These are phyloP conservation scores for Palythoa heliodiscus DNA, from an alignment of 92 coral and sea anemone species.

Conservation along the genomic window DNA sequence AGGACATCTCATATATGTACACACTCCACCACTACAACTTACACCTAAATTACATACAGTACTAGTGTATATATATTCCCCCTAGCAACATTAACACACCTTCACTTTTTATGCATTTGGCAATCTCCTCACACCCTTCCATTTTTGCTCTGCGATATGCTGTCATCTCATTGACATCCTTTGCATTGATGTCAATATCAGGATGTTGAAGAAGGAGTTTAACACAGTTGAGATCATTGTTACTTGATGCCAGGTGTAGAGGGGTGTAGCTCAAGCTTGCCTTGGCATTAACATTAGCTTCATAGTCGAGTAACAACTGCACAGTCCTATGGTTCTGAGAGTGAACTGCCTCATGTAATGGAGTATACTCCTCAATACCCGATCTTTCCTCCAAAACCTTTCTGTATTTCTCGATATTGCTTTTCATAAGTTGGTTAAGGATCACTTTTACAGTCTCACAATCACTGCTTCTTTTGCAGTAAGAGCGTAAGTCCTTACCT, in stretches of 20 bases:
- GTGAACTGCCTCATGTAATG: slow-evolving; percentile 26
- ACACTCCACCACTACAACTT: too few relatives aligned
- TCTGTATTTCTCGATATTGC: background rate
- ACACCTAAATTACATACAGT: background rate
- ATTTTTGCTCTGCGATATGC: slow-evolving; percentile 22
- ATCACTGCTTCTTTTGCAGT: background rate
- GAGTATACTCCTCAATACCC: slow-evolving; percentile 7
- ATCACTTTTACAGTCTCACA: background rate
- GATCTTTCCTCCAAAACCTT: slow-evolving; percentile 1
- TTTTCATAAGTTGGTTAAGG: background rate
- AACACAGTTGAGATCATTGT: slow-evolving; percentile 3
- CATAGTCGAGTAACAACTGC: background rate
- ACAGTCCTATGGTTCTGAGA: background rate
- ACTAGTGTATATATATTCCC: background rate
- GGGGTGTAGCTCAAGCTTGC: slow-evolving; percentile 19
- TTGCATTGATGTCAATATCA: slow-evolving; percentile 18
- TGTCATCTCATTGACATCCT: slow-evolving; percentile 20
- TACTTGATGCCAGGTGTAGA: slow-evolving; percentile 27
- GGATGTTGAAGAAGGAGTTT: slow-evolving; percentile 23
- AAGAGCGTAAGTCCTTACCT: background rate
- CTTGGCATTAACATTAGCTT: slow-evolving; percentile 24
- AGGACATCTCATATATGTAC: too few relatives aligned
- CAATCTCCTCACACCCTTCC: slow-evolving; percentile 3
- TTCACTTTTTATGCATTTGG: slow-evolving; percentile 40
- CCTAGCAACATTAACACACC: background rate